phyloP scores from a whole-genome alignment of 2,113 vertebrate genomes.

The Synodontis membranacea region DNA sequence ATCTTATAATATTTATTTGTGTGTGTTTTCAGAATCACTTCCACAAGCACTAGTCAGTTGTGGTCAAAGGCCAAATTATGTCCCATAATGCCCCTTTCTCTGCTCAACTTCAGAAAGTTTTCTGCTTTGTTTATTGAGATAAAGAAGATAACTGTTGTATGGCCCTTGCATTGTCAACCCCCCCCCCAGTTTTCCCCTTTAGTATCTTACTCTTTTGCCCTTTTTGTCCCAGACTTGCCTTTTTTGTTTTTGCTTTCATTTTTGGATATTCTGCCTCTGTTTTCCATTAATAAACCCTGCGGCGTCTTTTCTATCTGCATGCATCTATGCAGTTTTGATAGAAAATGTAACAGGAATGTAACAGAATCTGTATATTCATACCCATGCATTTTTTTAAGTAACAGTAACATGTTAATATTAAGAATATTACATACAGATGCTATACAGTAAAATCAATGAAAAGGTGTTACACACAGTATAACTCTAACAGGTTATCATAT shows the following conservation, averaged over 20 bases:
- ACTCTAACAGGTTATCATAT: too few relatives aligned
- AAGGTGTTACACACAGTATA: neutral
- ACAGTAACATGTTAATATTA: neutral
- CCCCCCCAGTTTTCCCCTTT: neutral
- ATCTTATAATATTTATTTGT: too few relatives aligned
- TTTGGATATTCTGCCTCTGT: neutral
- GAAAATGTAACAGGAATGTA: neutral
- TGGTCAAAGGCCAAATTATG: neutral
- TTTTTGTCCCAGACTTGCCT: neutral
- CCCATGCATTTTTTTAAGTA: neutral
- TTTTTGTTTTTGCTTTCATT: neutral
- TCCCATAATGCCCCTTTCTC: neutral
- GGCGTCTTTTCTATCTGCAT: neutral
- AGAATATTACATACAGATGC: neutral
- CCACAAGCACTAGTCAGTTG: neutral
- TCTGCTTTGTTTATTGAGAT: neutral
- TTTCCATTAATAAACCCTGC: neutral
- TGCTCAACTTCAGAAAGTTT: neutral
- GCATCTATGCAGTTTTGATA: neutral
- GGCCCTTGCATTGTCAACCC: neutral
- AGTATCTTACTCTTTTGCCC: neutral
- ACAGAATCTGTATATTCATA: neutral
- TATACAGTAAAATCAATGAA: neutral
- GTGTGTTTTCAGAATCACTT: neutral
- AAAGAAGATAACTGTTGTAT: neutral